Percentiles rank a stretch among this genome's conserved stretches.
These are phyloP conservation scores for Ferdinandea cuprea DNA, from an alignment of 2,888 invertebrate genomes.

Conservation along the genomic window DNA sequence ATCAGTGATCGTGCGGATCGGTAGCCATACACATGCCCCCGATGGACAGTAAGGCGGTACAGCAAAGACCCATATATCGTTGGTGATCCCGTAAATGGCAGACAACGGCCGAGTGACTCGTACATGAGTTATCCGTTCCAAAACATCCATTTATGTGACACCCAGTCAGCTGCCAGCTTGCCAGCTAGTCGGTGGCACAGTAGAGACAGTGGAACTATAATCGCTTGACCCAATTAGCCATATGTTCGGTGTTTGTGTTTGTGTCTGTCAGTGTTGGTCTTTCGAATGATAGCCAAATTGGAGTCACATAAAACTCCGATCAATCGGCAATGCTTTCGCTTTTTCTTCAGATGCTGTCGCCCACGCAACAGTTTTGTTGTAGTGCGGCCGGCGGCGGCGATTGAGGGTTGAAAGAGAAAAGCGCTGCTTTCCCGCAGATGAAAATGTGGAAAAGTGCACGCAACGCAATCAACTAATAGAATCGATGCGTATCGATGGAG, in stretches of 20 bases:
- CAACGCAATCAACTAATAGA: conserved; percentile 21
- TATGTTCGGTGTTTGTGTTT: conserved; percentile 36
- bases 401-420: conserved; percentile 7
- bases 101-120: conserved; percentile 27
- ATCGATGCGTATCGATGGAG: conserved; percentile 56
- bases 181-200: background rate
- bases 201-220: conserved; percentile 48
- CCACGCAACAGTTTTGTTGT: too few relatives aligned
- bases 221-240: conserved; percentile 70
- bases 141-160: conserved; percentile 55
- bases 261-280: conserved; percentile 41
- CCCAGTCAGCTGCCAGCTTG: too few relatives aligned
- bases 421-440: background rate
- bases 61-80: conserved; percentile 51
- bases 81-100: conserved; percentile 64
- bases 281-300: conserved; percentile 60
- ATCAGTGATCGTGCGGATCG: conserved; percentile 15
- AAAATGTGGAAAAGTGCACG: conserved; percentile 11
- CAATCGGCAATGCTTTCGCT: conserved; percentile 58
- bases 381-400: conserved; percentile 16
- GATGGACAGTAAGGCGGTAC: conserved; percentile 47
- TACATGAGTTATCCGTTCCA: conserved; percentile 61
- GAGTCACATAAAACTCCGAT: conserved; percentile 48
- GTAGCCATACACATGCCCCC: conserved; percentile 30
- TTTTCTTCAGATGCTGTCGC: conserved; percentile 39